Conservation (phyloP, 2,888 invertebrate species). For the Tortrix viridana region DNA sequence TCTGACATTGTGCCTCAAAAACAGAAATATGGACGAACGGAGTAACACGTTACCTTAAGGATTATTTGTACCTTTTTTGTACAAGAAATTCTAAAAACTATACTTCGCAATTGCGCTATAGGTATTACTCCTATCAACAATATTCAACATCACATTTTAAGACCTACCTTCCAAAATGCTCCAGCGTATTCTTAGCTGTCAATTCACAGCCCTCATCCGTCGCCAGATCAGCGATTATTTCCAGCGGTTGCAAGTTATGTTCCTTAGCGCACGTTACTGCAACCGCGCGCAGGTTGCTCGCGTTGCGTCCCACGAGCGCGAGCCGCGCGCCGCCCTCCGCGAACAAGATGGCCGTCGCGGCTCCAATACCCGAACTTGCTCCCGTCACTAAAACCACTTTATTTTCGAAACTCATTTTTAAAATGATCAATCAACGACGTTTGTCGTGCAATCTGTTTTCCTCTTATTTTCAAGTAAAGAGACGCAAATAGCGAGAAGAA, state of each 20-base stretch:
- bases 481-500: too few relatives aligned
- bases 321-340: slow-evolving; percentile 38
- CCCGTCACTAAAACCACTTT: slow-evolving; percentile 42
- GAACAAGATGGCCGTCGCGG: slow-evolving; percentile 34
- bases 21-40: too few relatives aligned
- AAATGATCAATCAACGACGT: not conserved
- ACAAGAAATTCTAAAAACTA: too few relatives aligned
- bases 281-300: slow-evolving; percentile 28
- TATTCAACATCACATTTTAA: too few relatives aligned
- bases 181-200: slow-evolving; percentile 49
- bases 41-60: too few relatives aligned
- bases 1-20: too few relatives aligned
- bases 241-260: slow-evolving; percentile 43
- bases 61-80: too few relatives aligned
- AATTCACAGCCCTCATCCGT: slow-evolving; percentile 57
- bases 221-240: slow-evolving; percentile 52
- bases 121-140: too few relatives aligned
- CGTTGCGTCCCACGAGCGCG: slow-evolving; percentile 38
- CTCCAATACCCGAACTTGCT: slow-evolving; percentile 41
- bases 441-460: too few relatives aligned
- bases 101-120: too few relatives aligned
- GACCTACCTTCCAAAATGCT: slow-evolving; percentile 51
- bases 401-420: slow-evolving; percentile 30
- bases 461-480: too few relatives aligned
- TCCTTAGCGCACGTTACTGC: slow-evolving; percentile 13